Conservation (phyloP, 2,888 invertebrate genomes). For the Torymus aiolomorphi region DNA sequence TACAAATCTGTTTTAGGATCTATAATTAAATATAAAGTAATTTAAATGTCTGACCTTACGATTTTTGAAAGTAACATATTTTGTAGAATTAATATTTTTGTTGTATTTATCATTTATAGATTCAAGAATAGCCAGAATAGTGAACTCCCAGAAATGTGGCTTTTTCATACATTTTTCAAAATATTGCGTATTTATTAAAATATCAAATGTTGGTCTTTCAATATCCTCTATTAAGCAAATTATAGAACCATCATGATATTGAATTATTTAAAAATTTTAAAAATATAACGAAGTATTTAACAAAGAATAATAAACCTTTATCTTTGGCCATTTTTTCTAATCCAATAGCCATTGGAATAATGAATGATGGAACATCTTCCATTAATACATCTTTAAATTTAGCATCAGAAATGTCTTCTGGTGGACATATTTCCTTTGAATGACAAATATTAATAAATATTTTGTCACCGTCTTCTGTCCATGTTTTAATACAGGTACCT, state of each 20-base stretch:
- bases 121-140: slow-evolving; percentile 87
- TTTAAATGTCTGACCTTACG: slow-evolving; percentile 76
- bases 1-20: too few species aligned
- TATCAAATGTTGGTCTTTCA: slow-evolving; percentile 87
- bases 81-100: slow-evolving; percentile 81
- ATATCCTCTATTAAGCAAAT: slow-evolving; percentile 78
- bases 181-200: slow-evolving; percentile 88
- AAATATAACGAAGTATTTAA: slow-evolving; percentile 4
- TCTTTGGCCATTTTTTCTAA: slow-evolving; percentile 87
- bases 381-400: slow-evolving; percentile 71
- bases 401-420: slow-evolving; percentile 81
- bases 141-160: slow-evolving; percentile 86
- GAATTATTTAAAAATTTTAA: background rate
- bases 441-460: slow-evolving; percentile 92
- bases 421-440: slow-evolving; percentile 85
- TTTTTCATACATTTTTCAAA: slow-evolving; percentile 85
- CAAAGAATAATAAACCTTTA: slow-evolving; percentile 77
- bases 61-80: slow-evolving; percentile 83
- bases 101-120: slow-evolving; percentile 88
- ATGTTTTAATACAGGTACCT: slow-evolving; percentile 90
- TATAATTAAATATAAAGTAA: background rate
- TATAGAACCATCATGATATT: background rate
- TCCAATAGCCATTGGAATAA: slow-evolving; percentile 94
- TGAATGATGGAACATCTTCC: slow-evolving; percentile 84
- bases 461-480: slow-evolving; percentile 81